Conservation (phyloP, 2,888 invertebrate species). For the Hymenopus coronatus region DNA sequence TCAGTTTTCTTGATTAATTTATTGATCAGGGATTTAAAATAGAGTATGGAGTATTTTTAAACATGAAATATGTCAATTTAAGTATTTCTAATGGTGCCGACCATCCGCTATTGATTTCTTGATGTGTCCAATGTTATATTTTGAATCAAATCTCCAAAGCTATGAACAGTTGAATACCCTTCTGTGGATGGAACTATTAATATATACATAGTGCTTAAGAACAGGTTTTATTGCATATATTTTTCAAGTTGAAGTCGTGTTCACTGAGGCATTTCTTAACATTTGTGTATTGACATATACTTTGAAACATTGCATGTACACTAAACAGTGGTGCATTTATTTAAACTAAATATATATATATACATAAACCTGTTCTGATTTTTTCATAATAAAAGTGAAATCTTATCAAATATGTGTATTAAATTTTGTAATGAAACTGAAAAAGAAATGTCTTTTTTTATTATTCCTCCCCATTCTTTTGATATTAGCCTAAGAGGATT, state of each 20-base stretch:
- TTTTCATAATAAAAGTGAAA: conserved; percentile 26
- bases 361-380: conserved; percentile 21
- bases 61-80: conserved; percentile 23
- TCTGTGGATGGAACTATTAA: conserved; percentile 9
- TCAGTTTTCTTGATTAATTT: background rate
- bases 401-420: conserved; percentile 21
- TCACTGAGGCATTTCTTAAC: background rate
- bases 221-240: conserved; percentile 12
- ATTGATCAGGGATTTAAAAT: conserved; percentile 15
- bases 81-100: conserved; percentile 24
- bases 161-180: conserved; percentile 1
- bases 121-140: conserved; percentile 13
- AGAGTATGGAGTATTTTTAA: conserved; percentile 16
- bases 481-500: background rate
- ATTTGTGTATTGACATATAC: background rate
- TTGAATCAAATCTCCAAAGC: conserved; percentile 11
- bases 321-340: conserved; percentile 8
- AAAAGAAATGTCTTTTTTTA: background rate
- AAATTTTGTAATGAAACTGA: conserved; percentile 5
- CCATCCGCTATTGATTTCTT: conserved; percentile 16
- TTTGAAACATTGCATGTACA: background rate
- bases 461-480: background rate
- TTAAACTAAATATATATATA: background rate
- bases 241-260: conserved; percentile 1
- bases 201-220: conserved; percentile 11